A percentile compares a stretch with the other conserved stretches of the same genome.
phyloP scores from a whole-genome alignment of 1,140 invertebrate genomes.

The Atta cephalotes region DNA sequence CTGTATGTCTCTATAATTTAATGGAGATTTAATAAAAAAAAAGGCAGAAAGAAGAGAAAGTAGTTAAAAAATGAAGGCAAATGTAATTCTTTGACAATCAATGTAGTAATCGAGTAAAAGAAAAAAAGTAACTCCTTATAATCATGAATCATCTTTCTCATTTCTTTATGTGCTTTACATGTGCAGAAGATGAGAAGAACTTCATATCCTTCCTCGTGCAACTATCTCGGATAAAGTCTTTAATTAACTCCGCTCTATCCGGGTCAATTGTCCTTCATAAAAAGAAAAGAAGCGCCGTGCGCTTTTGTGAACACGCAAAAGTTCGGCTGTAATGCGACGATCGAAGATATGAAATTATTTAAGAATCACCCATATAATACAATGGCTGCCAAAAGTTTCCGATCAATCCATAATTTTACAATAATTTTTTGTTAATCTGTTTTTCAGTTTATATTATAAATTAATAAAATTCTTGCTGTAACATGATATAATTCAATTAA shows the following conservation, averaged over 20 bases:
- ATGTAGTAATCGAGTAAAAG: conserved; percentile 15
- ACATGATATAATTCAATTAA: no score
- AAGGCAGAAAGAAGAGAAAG: background rate
- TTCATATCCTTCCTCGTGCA: conserved; percentile 19
- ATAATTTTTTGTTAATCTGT: no score
- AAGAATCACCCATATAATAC: background rate
- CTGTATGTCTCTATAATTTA: background rate
- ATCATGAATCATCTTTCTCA: background rate
- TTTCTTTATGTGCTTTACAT: conserved; percentile 43
- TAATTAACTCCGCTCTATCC: conserved; percentile 72
- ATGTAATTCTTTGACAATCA: conserved; percentile 16
- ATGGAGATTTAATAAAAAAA: background rate
- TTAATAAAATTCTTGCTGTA: no score
- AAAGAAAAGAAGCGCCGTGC: conserved; percentile 45
- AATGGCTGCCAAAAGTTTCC: no score
- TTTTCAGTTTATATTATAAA: no score
- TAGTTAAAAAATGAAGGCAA: conserved; percentile 11
- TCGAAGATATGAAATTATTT: conserved; percentile 66
- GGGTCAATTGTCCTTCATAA: conserved; percentile 65
- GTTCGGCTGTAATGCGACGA: background rate
- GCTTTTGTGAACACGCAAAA: conserved; percentile 3
- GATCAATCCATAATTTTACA: no score
- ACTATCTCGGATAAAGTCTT: conserved; percentile 60
- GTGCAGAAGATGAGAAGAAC: conserved; percentile 24
- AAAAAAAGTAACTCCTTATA: conserved; percentile 5